Base-by-base conservation (phyloP, 2,113 vertebrate species). In the Circaetus cinerascens region DNA sequence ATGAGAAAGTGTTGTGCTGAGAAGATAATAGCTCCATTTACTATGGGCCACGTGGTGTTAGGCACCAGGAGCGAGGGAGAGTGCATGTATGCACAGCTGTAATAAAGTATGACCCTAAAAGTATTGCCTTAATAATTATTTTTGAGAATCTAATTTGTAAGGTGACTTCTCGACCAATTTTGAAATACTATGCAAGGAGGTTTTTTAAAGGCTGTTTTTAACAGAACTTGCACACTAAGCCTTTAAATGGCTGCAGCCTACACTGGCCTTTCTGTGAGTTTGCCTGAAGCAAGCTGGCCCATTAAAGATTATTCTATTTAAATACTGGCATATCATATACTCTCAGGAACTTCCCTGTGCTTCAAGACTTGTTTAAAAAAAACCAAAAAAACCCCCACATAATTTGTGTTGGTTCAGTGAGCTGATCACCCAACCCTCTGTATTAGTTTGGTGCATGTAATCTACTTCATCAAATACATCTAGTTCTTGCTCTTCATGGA, bases 21-120 rank as follows among this genome's bases (percentile, higher is more conserved):
- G 71, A 30, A 93, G 64, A 48, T 30, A 53, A 19, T 15, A 36
- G 34, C 30, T 81, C 40, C 1, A 7, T n/a, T 83, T 59, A 30
- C 48, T 45, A 14, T 13, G 19, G 27, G 41, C 48, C 1, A 0
- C 1, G 4, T 63, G 53, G 36, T 22, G 6, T 51, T 21, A 34
- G 26, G 32, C 56, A 57, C 63, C 63, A 18, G 84, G 56, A 82
- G 36, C 62, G 27, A 30, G 15, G 36, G n/a, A 50, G 38, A 67
- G 32, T 13, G 10, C 4, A 1, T 16, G 13, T 86, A 9, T 67
- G 16, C 40, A 13, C 45, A 59, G 50, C 73, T 55, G 53, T 48
- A 71, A 4, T 48, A 6, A 75, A 34, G 34, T 21, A 3, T 26
- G 27, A 40, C 55, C 55, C 36, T 30, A 29, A 30, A 80, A 30